These are phyloP conservation scores for Pammene aurita DNA, from an alignment of 2,888 invertebrate genomes.

Conservation along the genomic window DNA sequence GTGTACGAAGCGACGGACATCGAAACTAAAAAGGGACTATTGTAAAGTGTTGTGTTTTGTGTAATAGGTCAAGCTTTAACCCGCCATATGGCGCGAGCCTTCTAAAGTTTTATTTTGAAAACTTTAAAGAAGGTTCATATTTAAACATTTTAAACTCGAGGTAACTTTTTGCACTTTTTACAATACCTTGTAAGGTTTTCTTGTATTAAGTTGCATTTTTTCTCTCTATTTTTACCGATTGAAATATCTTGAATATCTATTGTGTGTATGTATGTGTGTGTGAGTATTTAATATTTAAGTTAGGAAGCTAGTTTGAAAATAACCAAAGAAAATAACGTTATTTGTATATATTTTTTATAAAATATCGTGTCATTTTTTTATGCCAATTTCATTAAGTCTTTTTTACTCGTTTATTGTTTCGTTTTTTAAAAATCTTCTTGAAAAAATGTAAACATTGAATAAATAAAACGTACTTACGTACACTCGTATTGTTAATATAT, in stretches of 20 bases:
- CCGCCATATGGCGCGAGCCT: neutral
- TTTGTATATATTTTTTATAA: neutral
- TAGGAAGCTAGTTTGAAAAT: neutral
- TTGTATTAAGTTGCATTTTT: neutral
- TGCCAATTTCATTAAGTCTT: neutral
- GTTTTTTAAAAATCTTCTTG: neutral
- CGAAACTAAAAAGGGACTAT: constrained; percentile 38
- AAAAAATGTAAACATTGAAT: neutral
- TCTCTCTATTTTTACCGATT: neutral
- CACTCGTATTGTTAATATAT: too few species aligned
- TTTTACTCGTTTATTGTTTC: neutral
- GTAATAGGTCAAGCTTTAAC: constrained; percentile 22
- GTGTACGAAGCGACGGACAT: constrained; percentile 35
- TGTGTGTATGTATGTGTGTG: neutral
- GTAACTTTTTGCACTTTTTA: neutral
- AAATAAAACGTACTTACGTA: neutral
- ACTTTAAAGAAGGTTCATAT: constrained; percentile 3
- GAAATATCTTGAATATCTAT: neutral
- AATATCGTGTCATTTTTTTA: neutral
- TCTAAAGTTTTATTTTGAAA: constrained; percentile 23
- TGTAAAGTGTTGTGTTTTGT: constrained; percentile 30
- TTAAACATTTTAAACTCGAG: neutral
- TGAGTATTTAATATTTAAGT: neutral
- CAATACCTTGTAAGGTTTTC: neutral
- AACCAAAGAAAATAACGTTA: constrained; percentile 12